These are phyloP conservation scores for Sisyra nigra DNA, from an alignment of 2,888 invertebrate species.

Conservation along the genomic window DNA sequence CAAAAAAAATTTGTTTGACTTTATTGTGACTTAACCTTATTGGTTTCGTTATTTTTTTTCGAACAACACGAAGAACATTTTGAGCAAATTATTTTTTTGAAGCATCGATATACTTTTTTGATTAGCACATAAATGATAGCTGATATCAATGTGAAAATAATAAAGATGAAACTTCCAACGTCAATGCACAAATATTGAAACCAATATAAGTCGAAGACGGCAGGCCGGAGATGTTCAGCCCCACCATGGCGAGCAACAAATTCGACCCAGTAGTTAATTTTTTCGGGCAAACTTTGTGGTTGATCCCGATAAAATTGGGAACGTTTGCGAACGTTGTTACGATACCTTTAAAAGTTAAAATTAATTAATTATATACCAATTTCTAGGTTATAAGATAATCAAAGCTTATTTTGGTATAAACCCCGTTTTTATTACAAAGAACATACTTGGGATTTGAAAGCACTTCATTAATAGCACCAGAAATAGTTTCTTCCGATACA, in stretches of 20 bases:
- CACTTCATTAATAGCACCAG: slow-evolving; percentile 23
- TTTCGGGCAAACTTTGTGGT: slow-evolving; percentile 5
- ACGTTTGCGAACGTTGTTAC: slow-evolving; percentile 3
- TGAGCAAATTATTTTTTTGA: too few species aligned
- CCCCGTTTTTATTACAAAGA: background rate
- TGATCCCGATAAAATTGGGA: slow-evolving; percentile 6
- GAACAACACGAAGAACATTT: too few species aligned
- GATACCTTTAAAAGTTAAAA: slow-evolving; percentile 8
- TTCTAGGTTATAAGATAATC: background rate
- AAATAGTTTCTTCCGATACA: slow-evolving; percentile 25
- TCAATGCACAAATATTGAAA: slow-evolving; percentile 9
- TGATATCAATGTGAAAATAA: background rate
- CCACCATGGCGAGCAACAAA: slow-evolving; percentile 6
- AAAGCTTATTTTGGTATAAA: background rate
- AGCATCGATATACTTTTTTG: too few species aligned
- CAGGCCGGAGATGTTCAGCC: slow-evolving; percentile 7
- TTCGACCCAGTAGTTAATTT: slow-evolving; percentile 9
- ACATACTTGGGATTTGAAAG: slow-evolving; percentile 21
- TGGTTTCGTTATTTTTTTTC: too few species aligned
- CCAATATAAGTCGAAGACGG: slow-evolving; percentile 5
- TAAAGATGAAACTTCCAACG: slow-evolving; percentile 1
- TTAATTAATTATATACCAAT: background rate
- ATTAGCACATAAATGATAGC: background rate
- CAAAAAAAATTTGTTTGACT: too few species aligned
- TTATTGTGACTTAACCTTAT: too few species aligned